phyloP scores from a whole-genome alignment of 64 coral and sea anemone species.

The Dendronephthya gigantea region DNA sequence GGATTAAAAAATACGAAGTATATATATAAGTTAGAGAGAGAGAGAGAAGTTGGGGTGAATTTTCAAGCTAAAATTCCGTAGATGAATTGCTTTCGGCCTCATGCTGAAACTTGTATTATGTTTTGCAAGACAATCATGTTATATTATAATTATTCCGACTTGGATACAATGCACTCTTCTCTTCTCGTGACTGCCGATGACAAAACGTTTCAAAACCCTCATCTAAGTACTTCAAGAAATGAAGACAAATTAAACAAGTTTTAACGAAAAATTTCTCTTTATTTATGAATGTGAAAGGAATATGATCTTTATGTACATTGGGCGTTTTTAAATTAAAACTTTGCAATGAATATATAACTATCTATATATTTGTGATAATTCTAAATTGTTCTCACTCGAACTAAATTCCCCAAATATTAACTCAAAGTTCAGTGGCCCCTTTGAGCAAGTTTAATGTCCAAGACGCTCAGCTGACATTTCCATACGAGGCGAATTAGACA shows the following conservation, averaged over 20 bases:
- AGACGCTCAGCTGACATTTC: no score
- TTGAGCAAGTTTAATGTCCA: neutral
- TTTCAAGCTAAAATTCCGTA: neutral
- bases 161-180: neutral
- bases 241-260: neutral
- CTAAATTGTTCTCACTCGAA: neutral
- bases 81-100: neutral
- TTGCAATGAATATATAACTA: constrained; percentile 3
- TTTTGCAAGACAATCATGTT: neutral
- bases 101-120: neutral
- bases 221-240: neutral
- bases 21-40: neutral
- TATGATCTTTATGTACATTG: neutral
- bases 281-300: neutral
- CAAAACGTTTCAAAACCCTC: neutral
- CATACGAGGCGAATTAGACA: neutral
- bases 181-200: neutral
- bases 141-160: neutral
- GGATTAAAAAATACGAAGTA: neutral
- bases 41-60: neutral
- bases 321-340: neutral
- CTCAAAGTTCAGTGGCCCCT: neutral
- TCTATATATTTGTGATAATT: neutral
- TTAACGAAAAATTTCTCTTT: neutral
- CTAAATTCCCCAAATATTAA: neutral